Base-by-base conservation (phyloP, 2,797 vertebrate genomes). In the Trachops cirrhosus region DNA sequence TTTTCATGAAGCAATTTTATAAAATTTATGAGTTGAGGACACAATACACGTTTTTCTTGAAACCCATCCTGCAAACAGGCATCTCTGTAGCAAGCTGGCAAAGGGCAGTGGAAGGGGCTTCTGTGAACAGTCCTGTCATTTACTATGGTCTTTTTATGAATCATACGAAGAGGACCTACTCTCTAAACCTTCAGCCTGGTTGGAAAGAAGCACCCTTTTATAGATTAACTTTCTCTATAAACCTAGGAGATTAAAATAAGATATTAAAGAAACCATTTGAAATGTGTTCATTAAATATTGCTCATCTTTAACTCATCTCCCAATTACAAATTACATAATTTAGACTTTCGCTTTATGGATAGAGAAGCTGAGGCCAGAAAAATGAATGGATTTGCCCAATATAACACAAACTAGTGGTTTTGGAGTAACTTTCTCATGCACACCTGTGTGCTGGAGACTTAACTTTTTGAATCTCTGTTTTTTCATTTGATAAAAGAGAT, bases 11-110 rank as follows among this genome's bases (percentile, higher is more conserved):
- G 70, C 34, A 79, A 88, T 75, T 97, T 82, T 83, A 32, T 85
- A 86, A 97, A 93, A 97, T 98, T 96, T 97, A 97, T 95, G 94
- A 96, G 32, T 78, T 64, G 68, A 97, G 50, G 52, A 71, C 91
- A 95, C 85, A 95, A 78, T 92, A 79, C 34, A 15, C 78, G 87
- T 91, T 96, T 97, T 91, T 62, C 82, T 94, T 57, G 22, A 83
- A 75, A 90, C 89, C 70, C 57, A 84, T 92, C 75, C 37, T 91
- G 73, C 89, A 95, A 67, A 93, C 71, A 96, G 75, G 86, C 68
- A 52, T 91, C 78, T 78, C 77, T 97, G 93, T 91, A 92, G 37
- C 14, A 67, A 92, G 48, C 6, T 92, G 93, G 94, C 84, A 94
- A 82, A 70, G 9, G 52, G 21, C 44, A 67, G 48, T 24, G 44